Conservation (phyloP, 2,797 vertebrate genomes). For the Halcyon smyrnensis region DNA sequence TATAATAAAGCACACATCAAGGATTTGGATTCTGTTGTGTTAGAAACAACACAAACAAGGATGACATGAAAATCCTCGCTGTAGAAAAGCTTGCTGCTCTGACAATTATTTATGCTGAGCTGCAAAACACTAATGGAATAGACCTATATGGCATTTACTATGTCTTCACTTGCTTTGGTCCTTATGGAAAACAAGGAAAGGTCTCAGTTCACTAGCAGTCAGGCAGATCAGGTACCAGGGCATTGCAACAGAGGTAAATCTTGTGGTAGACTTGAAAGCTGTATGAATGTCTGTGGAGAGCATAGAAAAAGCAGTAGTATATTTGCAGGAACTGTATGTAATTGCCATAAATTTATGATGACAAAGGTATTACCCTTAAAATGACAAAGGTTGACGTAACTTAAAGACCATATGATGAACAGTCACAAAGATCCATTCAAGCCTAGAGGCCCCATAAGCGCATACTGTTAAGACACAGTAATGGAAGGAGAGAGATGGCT, state of each 20-base stretch:
- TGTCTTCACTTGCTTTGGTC: not conserved
- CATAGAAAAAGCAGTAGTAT: not conserved
- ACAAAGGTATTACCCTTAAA: not conserved
- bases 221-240: not conserved
- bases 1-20: not conserved
- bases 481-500: not conserved
- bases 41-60: not conserved
- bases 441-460: accelerated
- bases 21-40: not conserved
- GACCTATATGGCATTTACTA: not conserved
- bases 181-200: not conserved
- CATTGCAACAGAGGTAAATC: not conserved
- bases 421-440: not conserved
- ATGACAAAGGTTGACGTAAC: not conserved
- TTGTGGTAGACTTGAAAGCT: not conserved
- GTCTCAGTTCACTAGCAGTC: not conserved
- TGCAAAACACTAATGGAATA: not conserved
- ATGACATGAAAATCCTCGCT: not conserved
- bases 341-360: not conserved
- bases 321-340: not conserved
- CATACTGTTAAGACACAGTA: not conserved
- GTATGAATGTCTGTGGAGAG: not conserved
- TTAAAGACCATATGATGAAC: not conserved
- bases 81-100: not conserved
- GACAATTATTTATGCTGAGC: not conserved